phyloP scores from a whole-genome alignment of 2,113 vertebrate species.

The Carettochelys insculpta region DNA sequence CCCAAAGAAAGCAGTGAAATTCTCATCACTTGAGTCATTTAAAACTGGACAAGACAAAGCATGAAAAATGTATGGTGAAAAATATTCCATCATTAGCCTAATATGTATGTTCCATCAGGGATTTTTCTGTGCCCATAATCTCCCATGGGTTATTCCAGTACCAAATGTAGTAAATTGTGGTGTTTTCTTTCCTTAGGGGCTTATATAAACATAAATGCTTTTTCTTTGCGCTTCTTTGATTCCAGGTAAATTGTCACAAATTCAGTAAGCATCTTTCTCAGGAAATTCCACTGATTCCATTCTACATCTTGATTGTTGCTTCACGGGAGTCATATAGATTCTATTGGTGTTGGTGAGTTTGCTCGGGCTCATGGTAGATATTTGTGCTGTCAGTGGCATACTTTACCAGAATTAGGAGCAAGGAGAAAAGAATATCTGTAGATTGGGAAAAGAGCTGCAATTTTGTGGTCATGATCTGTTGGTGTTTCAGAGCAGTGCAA shows the following conservation, averaged over 20 bases:
- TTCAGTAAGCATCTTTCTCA: background rate
- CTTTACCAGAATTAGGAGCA: background rate
- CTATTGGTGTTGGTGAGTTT: background rate
- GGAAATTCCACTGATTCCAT: background rate
- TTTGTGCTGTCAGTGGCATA: background rate
- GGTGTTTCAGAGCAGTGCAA: background rate
- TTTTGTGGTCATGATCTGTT: background rate
- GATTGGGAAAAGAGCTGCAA: background rate
- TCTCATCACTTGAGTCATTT: background rate
- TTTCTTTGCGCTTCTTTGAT: background rate
- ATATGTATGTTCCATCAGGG: background rate
- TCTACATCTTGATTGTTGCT: background rate
- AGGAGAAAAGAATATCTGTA: background rate
- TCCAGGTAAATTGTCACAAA: background rate
- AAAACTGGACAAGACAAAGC: accelerated
- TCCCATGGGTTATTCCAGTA: background rate
- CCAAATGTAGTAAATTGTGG: background rate
- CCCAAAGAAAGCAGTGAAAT: accelerated
- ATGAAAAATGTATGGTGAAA: background rate
- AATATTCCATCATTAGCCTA: background rate
- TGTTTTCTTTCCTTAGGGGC: background rate
- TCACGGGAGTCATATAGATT: background rate
- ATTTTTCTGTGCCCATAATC: background rate
- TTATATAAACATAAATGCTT: background rate
- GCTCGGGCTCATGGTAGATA: background rate